Base-by-base conservation (phyloP, 2,888 invertebrate species). In the Tholera decimalis region DNA sequence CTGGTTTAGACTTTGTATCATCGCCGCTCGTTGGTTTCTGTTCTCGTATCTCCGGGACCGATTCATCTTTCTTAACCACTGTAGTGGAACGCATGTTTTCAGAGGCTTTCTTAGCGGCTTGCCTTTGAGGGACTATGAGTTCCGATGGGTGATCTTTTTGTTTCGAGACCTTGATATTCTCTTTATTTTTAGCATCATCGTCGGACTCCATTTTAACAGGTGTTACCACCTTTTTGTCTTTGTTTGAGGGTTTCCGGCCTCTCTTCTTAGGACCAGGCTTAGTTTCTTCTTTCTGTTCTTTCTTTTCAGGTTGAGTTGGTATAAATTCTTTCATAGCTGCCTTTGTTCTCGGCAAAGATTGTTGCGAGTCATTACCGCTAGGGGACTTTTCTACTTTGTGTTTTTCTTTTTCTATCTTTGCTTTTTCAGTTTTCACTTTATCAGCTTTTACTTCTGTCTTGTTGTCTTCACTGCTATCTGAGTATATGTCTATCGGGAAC, bases 51-150 rank as follows among this genome's bases (percentile, higher is more conserved):
- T 94, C 93, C 18, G 78, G 58, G 28, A 75, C 63, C n/a, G 82
- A 64, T 65, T 93, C 95, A 30, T 96, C 92, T 84, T 95, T 91
- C 70, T 93, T 94, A 13, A 92, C 91, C 6, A 92, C 93, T 78
- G 96, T 97, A 50, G 96, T 97, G 22, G 96, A 97, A 68, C 96
- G 97, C 96, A 98, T 97, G 86, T 98, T 98, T 91, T 98, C 98
- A 1, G 98, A 98, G 0, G 98, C 98, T 88, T 98, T 98, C 89
- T 98, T 98, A 28, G 98, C 98, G 30, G 98, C 98, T 92, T 98
- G 98, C 57, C 98, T 95, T 88, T 98, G 98, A 2, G 98, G 98
- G 44, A 98, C 98, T 76, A 98, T 98, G 56, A 98, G 95, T 91
- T 98, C 98, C 1, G 98, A 97, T n/a, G 97, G 97, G 82, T 96